Evolutionary conservation across 2,113 vertebrate species (phyloP), one percentile per base, ranked within the genome.

Genomic region (Sarotherodon lohbergeri): DNA sequence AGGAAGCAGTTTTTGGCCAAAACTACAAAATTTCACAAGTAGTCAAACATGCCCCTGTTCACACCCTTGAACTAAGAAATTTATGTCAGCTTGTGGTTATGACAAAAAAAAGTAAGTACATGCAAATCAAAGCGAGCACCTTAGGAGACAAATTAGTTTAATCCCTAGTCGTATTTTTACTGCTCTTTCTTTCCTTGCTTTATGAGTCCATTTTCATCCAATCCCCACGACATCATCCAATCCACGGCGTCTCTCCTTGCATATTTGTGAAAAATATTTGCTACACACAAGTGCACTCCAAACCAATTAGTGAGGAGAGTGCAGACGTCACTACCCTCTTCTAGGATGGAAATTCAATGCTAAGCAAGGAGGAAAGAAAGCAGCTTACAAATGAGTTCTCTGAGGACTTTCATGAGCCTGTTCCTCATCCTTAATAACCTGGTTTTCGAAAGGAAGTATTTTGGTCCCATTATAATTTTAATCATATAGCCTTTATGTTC

Each of bases 301-400:
- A 83, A 90, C 50, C 63, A 90, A 85, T 92, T 66, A 86, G 36
- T 68, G 63, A 19, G n/a, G n/a, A 52, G 73, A 52, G 27, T 9
- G 29, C 41, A 19, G 73, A 82, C 24, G 5, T 90, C 85, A 84
- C 63, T 27, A 50, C 82, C 68, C 19, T 10, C 36, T 46, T 9
- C 78, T 56, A 79, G 14, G 14, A 80, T 50, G 29, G 56, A 11
- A 85, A 79, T 56, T 50, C 59, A 57, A 11, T 82, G 48, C 84
- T 71, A 88, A 86, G 59, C 24, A 54, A 50, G 46, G 56, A 79
- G 9, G 56, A 3, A 83, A 66, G 57, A 81, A 86, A 88, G 19
- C 41, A 27, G 55, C 68, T 76, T 46, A 82, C 50, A 92, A 86
- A 91, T 87, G 3, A 89, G 24, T 84, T 83, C 84, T 90, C 80